Evolutionary conservation across 2,888 invertebrate species (phyloP).

Genomic region (Hyposoter didymator): DNA sequence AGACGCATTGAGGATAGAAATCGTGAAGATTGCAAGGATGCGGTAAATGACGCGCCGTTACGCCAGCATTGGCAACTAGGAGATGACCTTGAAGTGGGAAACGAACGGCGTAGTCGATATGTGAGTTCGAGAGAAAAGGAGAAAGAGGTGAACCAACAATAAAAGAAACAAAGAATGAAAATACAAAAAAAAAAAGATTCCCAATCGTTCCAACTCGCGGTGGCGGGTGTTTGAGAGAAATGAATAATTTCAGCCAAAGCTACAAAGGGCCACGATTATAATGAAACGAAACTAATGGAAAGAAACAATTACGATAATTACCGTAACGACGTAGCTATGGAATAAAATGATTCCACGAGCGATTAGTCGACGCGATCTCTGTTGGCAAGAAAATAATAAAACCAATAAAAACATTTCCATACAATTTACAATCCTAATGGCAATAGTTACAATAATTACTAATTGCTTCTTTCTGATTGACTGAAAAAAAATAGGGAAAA

Average conservation of each 20-base stretch:
- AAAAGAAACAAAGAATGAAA: not conserved
- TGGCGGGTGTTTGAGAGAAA: not conserved
- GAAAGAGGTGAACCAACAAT: not conserved
- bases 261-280: not conserved
- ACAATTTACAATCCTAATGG: not conserved
- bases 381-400: not conserved
- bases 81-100: conserved; percentile 50
- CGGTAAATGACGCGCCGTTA: conserved; percentile 24
- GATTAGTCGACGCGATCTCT: not conserved
- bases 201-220: not conserved
- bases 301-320: not conserved
- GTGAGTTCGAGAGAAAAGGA: conserved; percentile 35
- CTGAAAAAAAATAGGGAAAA: not conserved
- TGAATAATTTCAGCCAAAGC: not conserved
- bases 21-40: conserved; percentile 34
- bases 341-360: not conserved
- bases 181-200: not conserved
- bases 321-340: not conserved
- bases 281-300: not conserved
- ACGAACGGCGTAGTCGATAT: conserved; percentile 34
- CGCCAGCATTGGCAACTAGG: conserved; percentile 18
- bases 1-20: not conserved
- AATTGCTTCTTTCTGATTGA: too few relatives aligned
- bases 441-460: not conserved
- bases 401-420: not conserved